phyloP scores from a whole-genome alignment of 23 tunicate genomes.

The Clavelina lepadiformis region DNA sequence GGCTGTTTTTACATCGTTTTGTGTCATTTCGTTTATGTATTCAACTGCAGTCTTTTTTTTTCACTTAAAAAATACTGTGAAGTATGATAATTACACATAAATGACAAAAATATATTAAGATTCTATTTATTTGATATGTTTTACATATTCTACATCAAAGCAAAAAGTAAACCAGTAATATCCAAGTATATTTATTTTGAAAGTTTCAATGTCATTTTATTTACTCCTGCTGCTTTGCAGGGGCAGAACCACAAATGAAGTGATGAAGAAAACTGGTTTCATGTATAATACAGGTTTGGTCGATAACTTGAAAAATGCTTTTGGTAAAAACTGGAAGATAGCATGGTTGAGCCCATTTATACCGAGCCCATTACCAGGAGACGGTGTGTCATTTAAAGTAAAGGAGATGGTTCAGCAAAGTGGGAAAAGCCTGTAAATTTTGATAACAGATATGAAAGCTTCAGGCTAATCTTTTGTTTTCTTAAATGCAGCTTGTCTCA shows the following conservation, averaged over 20 bases:
- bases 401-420: constrained; percentile 27
- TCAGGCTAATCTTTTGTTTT: too few species aligned
- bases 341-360: constrained; percentile 89
- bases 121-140: background rate
- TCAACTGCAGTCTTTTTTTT: constrained; percentile 49
- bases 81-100: constrained; percentile 14
- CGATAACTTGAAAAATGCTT: constrained; percentile 56
- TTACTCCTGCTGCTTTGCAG: constrained; percentile 8
- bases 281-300: constrained; percentile 38
- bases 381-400: constrained; percentile 50
- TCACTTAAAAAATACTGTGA: constrained; percentile 47
- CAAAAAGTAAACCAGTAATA: background rate
- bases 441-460: too few species aligned
- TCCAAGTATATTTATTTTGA: background rate
- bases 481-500: too few species aligned
- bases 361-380: constrained; percentile 74
- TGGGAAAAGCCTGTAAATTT: constrained; percentile 36
- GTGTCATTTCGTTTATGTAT: constrained; percentile 58
- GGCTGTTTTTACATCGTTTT: constrained; percentile 60
- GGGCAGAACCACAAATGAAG: constrained; percentile 73
- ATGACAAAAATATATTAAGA: background rate
- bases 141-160: background rate
- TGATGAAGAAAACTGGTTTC: constrained; percentile 30
- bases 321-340: constrained; percentile 86
- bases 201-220: background rate